Evolutionary conservation across 1,140 invertebrate genomes (phyloP).

Genomic region (Trichoplusia ni): DNA sequence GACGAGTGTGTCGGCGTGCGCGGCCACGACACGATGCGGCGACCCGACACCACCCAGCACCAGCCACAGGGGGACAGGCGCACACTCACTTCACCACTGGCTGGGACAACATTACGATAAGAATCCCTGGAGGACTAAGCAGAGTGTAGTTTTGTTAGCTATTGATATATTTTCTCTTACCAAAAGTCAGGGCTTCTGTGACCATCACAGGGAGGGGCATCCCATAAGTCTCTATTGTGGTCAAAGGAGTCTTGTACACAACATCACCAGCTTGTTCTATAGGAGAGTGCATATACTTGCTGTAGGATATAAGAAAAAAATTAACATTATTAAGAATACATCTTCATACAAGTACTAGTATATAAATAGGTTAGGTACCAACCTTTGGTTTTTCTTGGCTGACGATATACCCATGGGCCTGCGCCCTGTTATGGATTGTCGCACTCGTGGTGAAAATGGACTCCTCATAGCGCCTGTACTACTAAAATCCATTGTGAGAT

Average conservation of each 20-base stretch:
- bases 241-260: constrained; percentile 85
- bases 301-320: constrained; percentile 41
- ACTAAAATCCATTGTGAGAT: constrained; percentile 71
- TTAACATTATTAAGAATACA: no score
- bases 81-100: constrained; percentile 81
- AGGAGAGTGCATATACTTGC: constrained; percentile 55
- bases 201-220: constrained; percentile 91
- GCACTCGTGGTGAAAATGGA: constrained; percentile 79
- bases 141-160: no score
- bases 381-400: constrained; percentile 76
- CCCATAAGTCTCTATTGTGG: constrained; percentile 89
- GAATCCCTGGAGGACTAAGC: no score
- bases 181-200: constrained; percentile 92
- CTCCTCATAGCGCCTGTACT: constrained; percentile 74
- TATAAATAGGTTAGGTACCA: constrained; percentile 47
- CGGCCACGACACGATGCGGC: constrained; percentile 93
- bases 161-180: constrained; percentile 80
- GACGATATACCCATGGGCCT: constrained; percentile 67
- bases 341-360: no score
- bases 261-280: constrained; percentile 82
- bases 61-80: constrained; percentile 81
- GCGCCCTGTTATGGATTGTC: constrained; percentile 69
- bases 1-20: constrained; percentile 30
- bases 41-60: constrained; percentile 92
- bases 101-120: constrained; percentile 59